Conservation (phyloP, 1,140 invertebrate species). For the Stegodyphus dumicola region DNA sequence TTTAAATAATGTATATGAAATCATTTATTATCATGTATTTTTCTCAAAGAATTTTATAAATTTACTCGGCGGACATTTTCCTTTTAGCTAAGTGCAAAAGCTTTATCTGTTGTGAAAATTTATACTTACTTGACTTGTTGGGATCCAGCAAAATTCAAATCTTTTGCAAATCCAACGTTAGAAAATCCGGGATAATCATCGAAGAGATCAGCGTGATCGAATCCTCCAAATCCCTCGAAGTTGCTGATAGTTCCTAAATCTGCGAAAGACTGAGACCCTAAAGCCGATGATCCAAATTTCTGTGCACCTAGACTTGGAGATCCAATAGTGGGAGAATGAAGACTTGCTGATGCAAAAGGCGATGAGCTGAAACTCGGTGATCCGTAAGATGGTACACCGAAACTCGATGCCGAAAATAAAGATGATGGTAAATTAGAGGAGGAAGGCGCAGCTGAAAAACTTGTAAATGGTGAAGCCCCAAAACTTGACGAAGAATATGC, state of each 20-base stretch:
- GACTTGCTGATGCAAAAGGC: constrained; percentile 11
- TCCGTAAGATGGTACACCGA: neutral
- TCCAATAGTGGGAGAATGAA: constrained; percentile 9
- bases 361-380: neutral
- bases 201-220: constrained; percentile 27
- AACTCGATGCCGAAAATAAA: neutral
- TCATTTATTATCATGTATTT: neutral
- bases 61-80: too few species aligned
- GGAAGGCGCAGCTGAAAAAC: neutral
- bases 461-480: neutral
- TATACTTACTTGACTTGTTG: constrained; percentile 33
- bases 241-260: constrained; percentile 7
- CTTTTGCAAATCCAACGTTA: constrained; percentile 36
- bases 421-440: neutral
- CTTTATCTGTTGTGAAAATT: too few species aligned
- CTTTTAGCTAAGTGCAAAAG: too few species aligned
- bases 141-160: constrained; percentile 49
- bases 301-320: neutral
- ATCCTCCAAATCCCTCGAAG: constrained; percentile 33
- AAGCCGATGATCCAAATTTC: neutral
- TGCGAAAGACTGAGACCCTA: neutral
- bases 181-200: constrained; percentile 49
- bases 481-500: neutral
- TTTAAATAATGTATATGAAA: neutral
- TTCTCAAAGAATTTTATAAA: too few species aligned